phyloP scores from a whole-genome alignment of 1,140 invertebrate species.

The roundworm (Caenorhabditis elegans) region DNA sequence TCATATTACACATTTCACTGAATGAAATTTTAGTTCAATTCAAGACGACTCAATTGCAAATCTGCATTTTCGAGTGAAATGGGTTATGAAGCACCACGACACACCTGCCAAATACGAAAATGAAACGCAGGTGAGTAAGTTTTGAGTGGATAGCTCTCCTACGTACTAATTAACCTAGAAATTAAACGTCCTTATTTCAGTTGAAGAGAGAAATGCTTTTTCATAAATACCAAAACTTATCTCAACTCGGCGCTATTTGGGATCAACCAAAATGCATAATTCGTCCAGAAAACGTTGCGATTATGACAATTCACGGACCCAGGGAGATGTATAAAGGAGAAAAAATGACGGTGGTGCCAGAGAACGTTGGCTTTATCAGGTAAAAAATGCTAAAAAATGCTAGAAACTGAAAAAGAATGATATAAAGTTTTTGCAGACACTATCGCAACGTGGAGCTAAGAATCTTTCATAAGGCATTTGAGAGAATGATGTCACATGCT shows the following conservation, averaged over 20 bases:
- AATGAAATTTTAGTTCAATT: not conserved
- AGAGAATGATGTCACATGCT: not conserved
- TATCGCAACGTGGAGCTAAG: not conserved
- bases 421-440: not conserved
- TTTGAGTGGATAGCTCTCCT: too few species aligned
- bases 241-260: not conserved
- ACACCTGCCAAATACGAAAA: not conserved
- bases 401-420: too few species aligned
- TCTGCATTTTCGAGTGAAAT: not conserved
- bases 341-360: not conserved
- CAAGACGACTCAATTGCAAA: not conserved
- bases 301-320: not conserved
- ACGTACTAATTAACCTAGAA: too few species aligned
- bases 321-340: not conserved
- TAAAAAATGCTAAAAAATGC: not conserved
- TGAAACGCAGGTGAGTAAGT: not conserved
- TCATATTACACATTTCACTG: too few species aligned
- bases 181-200: too few species aligned
- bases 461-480: not conserved
- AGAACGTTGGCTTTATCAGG: not conserved
- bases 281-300: not conserved
- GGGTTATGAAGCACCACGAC: not conserved
- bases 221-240: not conserved
- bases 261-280: not conserved
- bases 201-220: not conserved